Evolutionary conservation across 2,797 vertebrate genomes (phyloP), one percentile per base, ranked within the genome.

Genomic region (Sardinella longiceps): DNA sequence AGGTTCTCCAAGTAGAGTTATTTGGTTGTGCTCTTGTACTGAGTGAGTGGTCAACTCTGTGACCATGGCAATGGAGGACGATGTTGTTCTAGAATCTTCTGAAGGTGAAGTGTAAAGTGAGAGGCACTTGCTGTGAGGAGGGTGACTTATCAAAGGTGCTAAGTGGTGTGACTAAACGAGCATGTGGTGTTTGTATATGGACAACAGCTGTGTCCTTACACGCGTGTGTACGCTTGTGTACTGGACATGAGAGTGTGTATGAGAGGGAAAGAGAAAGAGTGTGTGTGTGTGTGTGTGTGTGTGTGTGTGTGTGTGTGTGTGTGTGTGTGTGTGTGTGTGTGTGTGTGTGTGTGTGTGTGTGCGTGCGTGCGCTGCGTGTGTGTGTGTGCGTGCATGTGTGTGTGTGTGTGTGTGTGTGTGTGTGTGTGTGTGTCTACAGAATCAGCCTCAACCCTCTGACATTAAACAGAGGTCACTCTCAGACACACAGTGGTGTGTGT

Each of bases 41-140:
- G 51, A 20, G 15, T 15, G 15, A 5, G 20, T 56, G 66, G 15
- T 63, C 30, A 33, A 39, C 30, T 37, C 66, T 74, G 66, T 74
- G 10, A 70, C 63, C 25, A 30, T 70, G 63, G 63, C 33, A 30
- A 70, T 30, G 25, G 30, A 70, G 28, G 11, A 70, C 12, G 15
- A 2, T 70, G 30, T 12, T 70, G 30, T 30, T 70, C 28, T 70
- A 33, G 66, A 74, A 74, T 74, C 30, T 74, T 74, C 33, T 20
- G 2, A 74, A 74, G 66, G 66, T 74, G 66, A 74, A 74, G 66
- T 15, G 66, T 74, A 74, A 74, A 37, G 66, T 20, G 66, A 74
- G 66, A 74, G 3, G 66, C 66, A 39, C 66, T 74, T 74, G 66
- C 30, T 33, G 66, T 20, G 66, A 74, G 66, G 12, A 74, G 66